Evolutionary conservation across 2,888 invertebrate species (phyloP), one percentile per base, ranked within the genome.

Genomic region (Linnaemya vulpina): DNA sequence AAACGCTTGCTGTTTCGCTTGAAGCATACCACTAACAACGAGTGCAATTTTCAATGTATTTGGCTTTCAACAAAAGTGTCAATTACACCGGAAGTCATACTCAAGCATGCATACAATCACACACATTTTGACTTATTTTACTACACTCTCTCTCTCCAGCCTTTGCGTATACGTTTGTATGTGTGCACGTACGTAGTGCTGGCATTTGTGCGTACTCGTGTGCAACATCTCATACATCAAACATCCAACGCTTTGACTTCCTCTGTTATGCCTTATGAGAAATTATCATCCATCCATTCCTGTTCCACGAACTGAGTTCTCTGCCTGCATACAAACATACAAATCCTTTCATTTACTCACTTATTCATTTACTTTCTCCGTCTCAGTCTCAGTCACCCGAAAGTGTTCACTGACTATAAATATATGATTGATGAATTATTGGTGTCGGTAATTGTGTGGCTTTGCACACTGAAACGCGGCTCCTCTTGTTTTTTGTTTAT

Each of bases 31-130:
- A 68, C 74, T 20, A 71, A 62, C 70, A 63, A 74, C 70, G 63
- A 75, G 53, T 62, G 67, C 51, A 70, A 80, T 67, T 76, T 80
- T 63, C 53, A 60, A 81, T 81, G 68, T 70, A 77, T 81, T 81
- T 81, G 77, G 30, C 73, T 62, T 84, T 84, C 73, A 70, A 84
- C 84, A 84, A 84, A 84, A 84, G 84, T 84, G 84, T 84, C 84
- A 84, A 84, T 81, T 84, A 84, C 84, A 84, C 84, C 84, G 84
- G 84, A 84, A 84, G 84, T 76, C 68, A 73, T 84, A 81, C 53
- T 73, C 76, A 84, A 38, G 68, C 84, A 22, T 63, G 46, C 78
- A 83, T 13, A 62, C 60, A 71, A 46, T 22, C 63, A 63, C 49
- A 53, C 53, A 73, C 58, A 51, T 70, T 60, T 30, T 40, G n/a